Conservation (phyloP, 2,888 invertebrate genomes). For the Lasioglossum zephyrum region DNA sequence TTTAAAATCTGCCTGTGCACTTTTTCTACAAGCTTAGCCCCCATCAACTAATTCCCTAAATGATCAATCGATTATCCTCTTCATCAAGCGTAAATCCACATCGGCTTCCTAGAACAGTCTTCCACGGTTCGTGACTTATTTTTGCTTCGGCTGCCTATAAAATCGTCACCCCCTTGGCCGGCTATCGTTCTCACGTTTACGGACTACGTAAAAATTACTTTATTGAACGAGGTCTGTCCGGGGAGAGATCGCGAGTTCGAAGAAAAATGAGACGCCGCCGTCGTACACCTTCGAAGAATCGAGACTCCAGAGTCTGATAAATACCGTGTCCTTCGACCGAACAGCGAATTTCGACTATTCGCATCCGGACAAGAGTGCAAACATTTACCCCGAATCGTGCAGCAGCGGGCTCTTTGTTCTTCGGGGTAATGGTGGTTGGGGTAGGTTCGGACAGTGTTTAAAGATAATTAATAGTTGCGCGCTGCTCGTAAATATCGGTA, state of each 20-base stretch:
- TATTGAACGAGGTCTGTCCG: neutral
- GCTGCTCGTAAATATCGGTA: slow-evolving; percentile 74
- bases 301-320: neutral
- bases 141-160: slow-evolving; percentile 19
- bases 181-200: neutral
- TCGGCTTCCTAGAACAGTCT: slow-evolving; percentile 45
- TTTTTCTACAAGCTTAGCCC: slow-evolving; percentile 35
- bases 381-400: slow-evolving; percentile 29
- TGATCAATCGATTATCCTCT: slow-evolving; percentile 82
- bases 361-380: neutral
- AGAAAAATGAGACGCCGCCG: neutral
- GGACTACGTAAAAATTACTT: neutral
- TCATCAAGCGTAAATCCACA: slow-evolving; percentile 76
- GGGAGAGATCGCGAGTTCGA: neutral
- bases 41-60: slow-evolving; percentile 74
- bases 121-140: slow-evolving; percentile 47
- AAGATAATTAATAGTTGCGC: slow-evolving; percentile 79
- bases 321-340: neutral
- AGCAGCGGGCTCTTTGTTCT: slow-evolving; percentile 59
- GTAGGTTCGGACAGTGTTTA: slow-evolving; percentile 75
- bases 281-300: slow-evolving; percentile 2
- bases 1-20: slow-evolving; percentile 7
- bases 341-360: slow-evolving; percentile 5
- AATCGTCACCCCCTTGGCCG: neutral
- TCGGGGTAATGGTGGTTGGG: slow-evolving; percentile 66